Evolutionary conservation across 1,140 invertebrate genomes (phyloP), one percentile per base, ranked within the genome.

Genomic region (Panulirus ornatus): DNA sequence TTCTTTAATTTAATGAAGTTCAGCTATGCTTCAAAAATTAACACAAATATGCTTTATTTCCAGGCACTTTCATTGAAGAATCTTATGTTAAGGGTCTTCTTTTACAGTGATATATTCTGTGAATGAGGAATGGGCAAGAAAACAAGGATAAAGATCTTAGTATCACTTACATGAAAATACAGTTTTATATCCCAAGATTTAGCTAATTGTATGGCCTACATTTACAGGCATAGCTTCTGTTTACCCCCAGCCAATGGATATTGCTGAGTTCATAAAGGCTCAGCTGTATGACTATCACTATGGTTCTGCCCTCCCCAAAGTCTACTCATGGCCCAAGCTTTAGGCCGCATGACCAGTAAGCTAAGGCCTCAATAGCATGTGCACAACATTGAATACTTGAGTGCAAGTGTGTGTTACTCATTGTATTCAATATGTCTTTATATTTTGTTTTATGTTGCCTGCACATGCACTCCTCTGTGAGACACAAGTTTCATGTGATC

Each of bases 221-320:
- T 79, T 93, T 94, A 19, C 93, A 97, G 97, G 97, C 93, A 95
- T 97, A 91, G 97, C 97, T 11, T 97, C 97, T 40, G 96, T 96
- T 47, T 98, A 98, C 94, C 97, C 97, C 0, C 96, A 98, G 94
- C 97, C 97, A 89, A 95, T 96, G 91, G 95, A 97, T 93, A 96
- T 97, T 93, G 93, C 95, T 70, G 94, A 95, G 92, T 97, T 96
- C 93, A 95, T 98, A 44, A 94, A 96, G 89, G 95, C 95, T 92
- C 96, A 97, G 93, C 95, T 97, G 95, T 98, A 97, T 93, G 96
- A 96, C 93, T 96, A 95, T 91, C 96, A 97, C 93, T 97, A 97
- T 93, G 96, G 97, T 93, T 95, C 95, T 91, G 96, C 97, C 85
- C 95, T 98, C 94, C 97, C 97, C 11, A 95, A 95, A 22, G 94